A percentile compares a stretch with the other conserved stretches of the same genome.
These are phyloP conservation scores for Xenus cinereus DNA, from an alignment of 2,113 vertebrate species.

Conservation along the genomic window DNA sequence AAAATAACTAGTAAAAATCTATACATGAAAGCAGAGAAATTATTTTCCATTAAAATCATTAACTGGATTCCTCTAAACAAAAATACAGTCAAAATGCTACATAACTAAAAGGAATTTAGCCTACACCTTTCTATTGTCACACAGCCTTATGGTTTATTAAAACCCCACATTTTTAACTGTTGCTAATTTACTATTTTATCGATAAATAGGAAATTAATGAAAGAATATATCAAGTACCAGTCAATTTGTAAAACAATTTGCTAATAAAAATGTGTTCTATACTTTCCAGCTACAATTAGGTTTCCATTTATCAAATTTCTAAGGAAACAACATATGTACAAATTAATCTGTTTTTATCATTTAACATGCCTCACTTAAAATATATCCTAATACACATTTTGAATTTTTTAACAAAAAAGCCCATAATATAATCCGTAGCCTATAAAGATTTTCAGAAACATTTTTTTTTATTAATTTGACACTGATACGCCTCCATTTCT, in stretches of 20 bases:
- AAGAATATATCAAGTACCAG: background rate
- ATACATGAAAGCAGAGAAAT: background rate
- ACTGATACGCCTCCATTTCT: slow-evolving; percentile 98
- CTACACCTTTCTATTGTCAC: slow-evolving; percentile 9
- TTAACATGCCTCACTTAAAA: slow-evolving; percentile 60
- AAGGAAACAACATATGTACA: slow-evolving; percentile 52
- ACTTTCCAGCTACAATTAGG: background rate
- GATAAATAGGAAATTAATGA: slow-evolving; percentile 30
- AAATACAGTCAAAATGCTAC: background rate
- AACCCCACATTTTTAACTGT: background rate
- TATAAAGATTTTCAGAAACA: slow-evolving; percentile 77
- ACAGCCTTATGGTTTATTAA: background rate
- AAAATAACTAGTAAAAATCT: slow-evolving; percentile 4
- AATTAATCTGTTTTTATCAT: slow-evolving; percentile 43
- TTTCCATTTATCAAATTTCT: slow-evolving; percentile 61
- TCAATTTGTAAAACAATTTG: slow-evolving; percentile 20
- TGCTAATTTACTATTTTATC: background rate
- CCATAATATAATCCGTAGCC: slow-evolving; percentile 72
- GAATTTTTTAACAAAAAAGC: slow-evolving; percentile 71
- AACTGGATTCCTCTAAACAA: background rate
- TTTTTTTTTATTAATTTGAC: slow-evolving; percentile 96
- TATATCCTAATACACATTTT: slow-evolving; percentile 57
- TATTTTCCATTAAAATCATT: slow-evolving; percentile 42
- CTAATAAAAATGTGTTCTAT: slow-evolving; percentile 49
- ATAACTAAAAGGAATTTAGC: slow-evolving; percentile 11